Conservation (phyloP, 2,113 vertebrate species). For the Scytalopus superciliaris region DNA sequence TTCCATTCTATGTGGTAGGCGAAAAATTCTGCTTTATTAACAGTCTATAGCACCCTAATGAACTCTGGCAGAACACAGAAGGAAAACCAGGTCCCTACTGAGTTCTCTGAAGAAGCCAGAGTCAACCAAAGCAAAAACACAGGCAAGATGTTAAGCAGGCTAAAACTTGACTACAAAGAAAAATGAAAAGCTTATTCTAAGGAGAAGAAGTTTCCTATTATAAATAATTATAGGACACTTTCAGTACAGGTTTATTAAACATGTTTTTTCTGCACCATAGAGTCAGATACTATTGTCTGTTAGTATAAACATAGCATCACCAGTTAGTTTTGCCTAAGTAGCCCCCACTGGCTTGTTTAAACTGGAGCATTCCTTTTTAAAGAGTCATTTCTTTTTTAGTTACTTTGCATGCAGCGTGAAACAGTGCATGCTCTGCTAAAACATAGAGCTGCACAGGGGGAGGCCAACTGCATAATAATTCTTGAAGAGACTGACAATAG, state of each 20-base stretch:
- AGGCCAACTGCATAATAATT: conserved; percentile 33
- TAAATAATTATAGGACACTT: background rate
- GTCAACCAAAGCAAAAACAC: background rate
- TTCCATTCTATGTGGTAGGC: background rate
- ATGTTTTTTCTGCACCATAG: background rate
- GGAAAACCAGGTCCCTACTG: background rate
- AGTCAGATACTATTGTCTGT: background rate
- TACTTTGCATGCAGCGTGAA: conserved; percentile 24
- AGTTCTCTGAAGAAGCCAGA: background rate
- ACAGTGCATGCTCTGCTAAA: conserved; percentile 27
- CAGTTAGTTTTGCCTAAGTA: conserved; percentile 33
- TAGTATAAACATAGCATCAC: background rate
- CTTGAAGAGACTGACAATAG: conserved; percentile 17
- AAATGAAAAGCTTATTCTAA: conserved; percentile 1
- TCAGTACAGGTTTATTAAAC: background rate
- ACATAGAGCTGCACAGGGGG: conserved; percentile 33
- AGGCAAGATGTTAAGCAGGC: background rate
- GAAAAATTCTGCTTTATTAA: conserved; percentile 25
- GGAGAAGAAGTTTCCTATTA: background rate
- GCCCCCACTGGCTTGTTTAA: conserved; percentile 39
- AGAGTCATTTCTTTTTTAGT: conserved; percentile 5
- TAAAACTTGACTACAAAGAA: background rate
- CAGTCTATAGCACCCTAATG: background rate
- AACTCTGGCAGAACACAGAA: conserved; percentile 30
- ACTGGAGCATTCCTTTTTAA: conserved; percentile 41